phyloP scores from a whole-genome alignment of 2,888 invertebrate species.

The Drosophila tripunctata region DNA sequence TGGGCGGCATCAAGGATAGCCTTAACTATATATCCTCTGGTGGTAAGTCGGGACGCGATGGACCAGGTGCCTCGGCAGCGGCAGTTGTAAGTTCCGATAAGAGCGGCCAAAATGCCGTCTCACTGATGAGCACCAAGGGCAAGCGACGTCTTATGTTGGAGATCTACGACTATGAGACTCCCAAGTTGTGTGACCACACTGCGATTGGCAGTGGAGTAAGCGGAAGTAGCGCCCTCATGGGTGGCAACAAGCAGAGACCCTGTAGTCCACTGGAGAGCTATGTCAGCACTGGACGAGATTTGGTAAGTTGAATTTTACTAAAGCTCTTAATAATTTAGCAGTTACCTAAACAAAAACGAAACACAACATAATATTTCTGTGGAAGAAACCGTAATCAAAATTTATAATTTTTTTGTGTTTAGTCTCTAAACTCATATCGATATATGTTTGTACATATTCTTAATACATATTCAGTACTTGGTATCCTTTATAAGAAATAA shows the following conservation, averaged over 20 bases:
- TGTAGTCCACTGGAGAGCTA: conserved; percentile 93
- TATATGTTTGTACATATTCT: too few species aligned
- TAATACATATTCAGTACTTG: too few species aligned
- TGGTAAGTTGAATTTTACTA: conserved; percentile 77
- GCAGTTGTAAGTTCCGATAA: conserved; percentile 67
- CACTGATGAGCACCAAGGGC: conserved; percentile 81
- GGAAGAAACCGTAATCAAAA: too few species aligned
- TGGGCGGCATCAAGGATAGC: conserved; percentile 82
- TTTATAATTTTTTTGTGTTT: neutral
- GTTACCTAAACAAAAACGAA: too few species aligned
- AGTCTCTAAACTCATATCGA: neutral
- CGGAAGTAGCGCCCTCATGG: conserved; percentile 77
- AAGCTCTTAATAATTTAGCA: too few species aligned
- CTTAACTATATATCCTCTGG: conserved; percentile 82
- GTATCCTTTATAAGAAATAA: too few species aligned
- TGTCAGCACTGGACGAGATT: conserved; percentile 86
- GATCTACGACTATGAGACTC: conserved; percentile 90
- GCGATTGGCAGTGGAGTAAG: conserved; percentile 85
- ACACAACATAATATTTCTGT: too few species aligned
- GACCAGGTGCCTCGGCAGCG: conserved; percentile 60
- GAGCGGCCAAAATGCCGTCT: conserved; percentile 52
- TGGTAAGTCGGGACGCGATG: conserved; percentile 54
- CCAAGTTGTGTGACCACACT: conserved; percentile 92
- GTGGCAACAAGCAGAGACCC: conserved; percentile 87
- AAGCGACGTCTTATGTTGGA: conserved; percentile 87